Evolutionary conservation across 2,888 invertebrate species (phyloP).

Genomic region (Ypsolopha scabrella): DNA sequence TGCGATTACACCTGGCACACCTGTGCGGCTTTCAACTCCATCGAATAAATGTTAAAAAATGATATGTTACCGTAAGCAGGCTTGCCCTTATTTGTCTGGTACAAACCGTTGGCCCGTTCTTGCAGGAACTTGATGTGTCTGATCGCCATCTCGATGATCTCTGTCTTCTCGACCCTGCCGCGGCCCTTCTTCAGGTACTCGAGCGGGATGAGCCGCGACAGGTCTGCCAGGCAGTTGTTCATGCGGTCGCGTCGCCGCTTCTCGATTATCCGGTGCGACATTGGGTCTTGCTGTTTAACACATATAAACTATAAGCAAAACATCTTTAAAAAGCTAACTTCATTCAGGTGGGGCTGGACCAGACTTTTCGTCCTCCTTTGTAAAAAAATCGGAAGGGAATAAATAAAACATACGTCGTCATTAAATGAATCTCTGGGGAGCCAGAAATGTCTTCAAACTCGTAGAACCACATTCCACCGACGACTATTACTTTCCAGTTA

Average conservation of each 20-base stretch:
- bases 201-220: slow-evolving; percentile 92
- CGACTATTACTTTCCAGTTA: too few species aligned
- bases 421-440: too few species aligned
- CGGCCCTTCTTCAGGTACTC: slow-evolving; percentile 95
- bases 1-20: slow-evolving; percentile 8
- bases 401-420: too few species aligned
- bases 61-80: slow-evolving; percentile 14
- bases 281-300: slow-evolving; percentile 86
- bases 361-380: too few species aligned
- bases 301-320: too few species aligned
- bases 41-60: slow-evolving; percentile 2
- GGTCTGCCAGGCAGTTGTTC: slow-evolving; percentile 96
- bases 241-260: slow-evolving; percentile 95
- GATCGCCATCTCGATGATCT: slow-evolving; percentile 98
- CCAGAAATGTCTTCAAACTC: too few species aligned
- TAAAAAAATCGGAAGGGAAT: too few species aligned
- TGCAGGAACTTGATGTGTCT: slow-evolving; percentile 93
- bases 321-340: too few species aligned
- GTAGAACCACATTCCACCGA: too few species aligned
- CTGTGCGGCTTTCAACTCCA: slow-evolving; percentile 14
- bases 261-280: slow-evolving; percentile 98
- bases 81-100: slow-evolving; percentile 15
- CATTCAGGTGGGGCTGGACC: too few species aligned
- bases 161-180: slow-evolving; percentile 96
- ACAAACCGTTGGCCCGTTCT: slow-evolving; percentile 69